Conservation (phyloP, 2,113 vertebrate genomes). For the Labeo catla region DNA sequence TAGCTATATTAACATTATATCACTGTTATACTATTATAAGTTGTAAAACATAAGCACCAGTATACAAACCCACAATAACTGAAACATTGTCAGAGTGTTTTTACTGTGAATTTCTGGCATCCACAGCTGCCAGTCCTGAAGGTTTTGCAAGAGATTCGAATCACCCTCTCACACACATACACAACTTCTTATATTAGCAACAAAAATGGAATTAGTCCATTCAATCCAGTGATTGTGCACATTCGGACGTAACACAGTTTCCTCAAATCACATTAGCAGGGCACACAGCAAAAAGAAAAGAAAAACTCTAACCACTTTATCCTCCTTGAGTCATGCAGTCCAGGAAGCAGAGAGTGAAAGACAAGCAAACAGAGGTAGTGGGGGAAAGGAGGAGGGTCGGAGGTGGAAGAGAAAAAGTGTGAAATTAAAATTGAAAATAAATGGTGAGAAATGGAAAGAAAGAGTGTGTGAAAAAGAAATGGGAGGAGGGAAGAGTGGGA, state of each 20-base stretch:
- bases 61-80: background rate
- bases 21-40: background rate
- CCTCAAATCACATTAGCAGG: slow-evolving; percentile 43
- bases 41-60: background rate
- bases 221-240: slow-evolving; percentile 13
- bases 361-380: slow-evolving; percentile 60
- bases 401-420: background rate
- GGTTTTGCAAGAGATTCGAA: background rate
- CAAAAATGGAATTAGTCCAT: slow-evolving; percentile 25
- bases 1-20: background rate
- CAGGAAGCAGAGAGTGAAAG: slow-evolving; percentile 86
- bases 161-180: slow-evolving; percentile 17
- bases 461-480: slow-evolving; percentile 48
- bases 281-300: slow-evolving; percentile 60
- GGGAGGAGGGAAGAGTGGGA: slow-evolving; percentile 58
- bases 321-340: slow-evolving; percentile 98
- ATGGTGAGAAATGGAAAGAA: slow-evolving; percentile 32
- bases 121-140: background rate
- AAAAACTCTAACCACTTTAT: slow-evolving; percentile 99
- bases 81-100: background rate
- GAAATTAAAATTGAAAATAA: slow-evolving; percentile 40
- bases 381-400: slow-evolving; percentile 69
- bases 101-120: background rate
- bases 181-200: slow-evolving; percentile 26
- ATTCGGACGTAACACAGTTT: slow-evolving; percentile 26